These are phyloP conservation scores for Cyrtorhinus lividipennis DNA, from an alignment of 1,140 invertebrate genomes.

Conservation along the genomic window DNA sequence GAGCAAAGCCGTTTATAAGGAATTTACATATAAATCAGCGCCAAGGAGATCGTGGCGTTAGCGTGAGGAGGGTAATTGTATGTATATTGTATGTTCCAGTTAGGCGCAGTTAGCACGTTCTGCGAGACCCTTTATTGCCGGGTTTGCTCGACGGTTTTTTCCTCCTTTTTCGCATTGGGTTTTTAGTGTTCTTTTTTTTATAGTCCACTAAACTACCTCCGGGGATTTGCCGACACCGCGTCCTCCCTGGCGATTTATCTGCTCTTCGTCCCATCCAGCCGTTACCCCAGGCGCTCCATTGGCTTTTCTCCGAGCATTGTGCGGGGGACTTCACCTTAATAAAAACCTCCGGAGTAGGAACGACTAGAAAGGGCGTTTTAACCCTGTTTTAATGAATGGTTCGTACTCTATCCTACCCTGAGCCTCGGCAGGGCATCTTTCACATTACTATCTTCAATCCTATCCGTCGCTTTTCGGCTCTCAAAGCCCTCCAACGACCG, in stretches of 20 bases:
- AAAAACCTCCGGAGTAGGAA: background rate
- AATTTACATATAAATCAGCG: conserved; percentile 9
- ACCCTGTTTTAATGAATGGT: conserved; percentile 3
- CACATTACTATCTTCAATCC: background rate
- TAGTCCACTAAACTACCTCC: conserved; percentile 10
- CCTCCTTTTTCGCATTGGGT: background rate
- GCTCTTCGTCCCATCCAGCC: background rate
- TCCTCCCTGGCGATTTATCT: background rate
- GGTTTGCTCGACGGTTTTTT: background rate
- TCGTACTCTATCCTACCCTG: background rate
- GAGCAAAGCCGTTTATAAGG: background rate
- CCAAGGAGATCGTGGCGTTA: background rate
- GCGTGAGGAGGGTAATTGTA: conserved; percentile 1
- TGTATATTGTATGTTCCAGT: conserved; percentile 7
- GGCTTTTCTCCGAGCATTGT: background rate
- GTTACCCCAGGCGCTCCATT: background rate
- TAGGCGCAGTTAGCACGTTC: conserved; percentile 4
- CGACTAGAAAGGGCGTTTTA: conserved; percentile 2
- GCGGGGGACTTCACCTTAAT: background rate
- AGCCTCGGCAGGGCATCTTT: background rate
- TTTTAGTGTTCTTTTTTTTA: conserved; percentile 6
- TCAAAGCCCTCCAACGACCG: too few species aligned
- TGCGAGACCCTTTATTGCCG: conserved; percentile 2
- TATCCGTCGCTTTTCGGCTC: too few species aligned
- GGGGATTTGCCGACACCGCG: background rate